These are phyloP conservation scores for Porites divaricata DNA, from an alignment of 92 coral and sea anemone species.

Conservation along the genomic window DNA sequence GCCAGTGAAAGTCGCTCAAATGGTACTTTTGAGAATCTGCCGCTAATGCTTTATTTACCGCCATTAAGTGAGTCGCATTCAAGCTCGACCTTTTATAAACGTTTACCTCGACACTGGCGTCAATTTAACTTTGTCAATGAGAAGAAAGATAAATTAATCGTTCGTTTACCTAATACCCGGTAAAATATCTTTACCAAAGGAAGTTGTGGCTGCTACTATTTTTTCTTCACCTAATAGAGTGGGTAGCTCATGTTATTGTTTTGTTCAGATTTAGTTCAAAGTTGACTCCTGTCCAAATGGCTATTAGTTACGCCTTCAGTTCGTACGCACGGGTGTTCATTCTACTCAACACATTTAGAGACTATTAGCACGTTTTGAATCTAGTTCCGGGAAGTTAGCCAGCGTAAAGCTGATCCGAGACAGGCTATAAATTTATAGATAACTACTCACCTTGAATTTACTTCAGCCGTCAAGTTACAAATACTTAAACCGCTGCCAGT, in stretches of 20 bases:
- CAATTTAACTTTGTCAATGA: neutral
- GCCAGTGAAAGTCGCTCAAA: too few relatives aligned
- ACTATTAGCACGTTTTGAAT: neutral
- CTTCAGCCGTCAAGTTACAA: neutral
- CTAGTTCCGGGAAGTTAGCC: conserved; percentile 7
- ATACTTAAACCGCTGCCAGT: neutral
- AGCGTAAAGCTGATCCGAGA: conserved; percentile 7
- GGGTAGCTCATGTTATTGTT: neutral
- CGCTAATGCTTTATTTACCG: too few relatives aligned
- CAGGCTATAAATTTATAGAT: neutral
- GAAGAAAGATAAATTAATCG: neutral
- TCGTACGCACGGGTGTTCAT: conserved; percentile 7
- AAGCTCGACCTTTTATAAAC: neutral
- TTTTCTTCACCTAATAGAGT: neutral
- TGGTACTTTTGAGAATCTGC: too few relatives aligned
- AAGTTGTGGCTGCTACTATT: conserved; percentile 4
- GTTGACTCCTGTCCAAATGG: conserved; percentile 4
- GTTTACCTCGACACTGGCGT: neutral
- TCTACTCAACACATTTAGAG: neutral
- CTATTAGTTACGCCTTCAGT: neutral
- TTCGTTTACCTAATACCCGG: neutral
- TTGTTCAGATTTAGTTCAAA: neutral
- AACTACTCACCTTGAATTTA: conserved; percentile 10
- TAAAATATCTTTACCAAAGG: conserved; percentile 21
- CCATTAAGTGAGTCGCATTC: too few relatives aligned